phyloP scores from a whole-genome alignment of 2,888 invertebrate species.

The Pristionchus arcanus region DNA sequence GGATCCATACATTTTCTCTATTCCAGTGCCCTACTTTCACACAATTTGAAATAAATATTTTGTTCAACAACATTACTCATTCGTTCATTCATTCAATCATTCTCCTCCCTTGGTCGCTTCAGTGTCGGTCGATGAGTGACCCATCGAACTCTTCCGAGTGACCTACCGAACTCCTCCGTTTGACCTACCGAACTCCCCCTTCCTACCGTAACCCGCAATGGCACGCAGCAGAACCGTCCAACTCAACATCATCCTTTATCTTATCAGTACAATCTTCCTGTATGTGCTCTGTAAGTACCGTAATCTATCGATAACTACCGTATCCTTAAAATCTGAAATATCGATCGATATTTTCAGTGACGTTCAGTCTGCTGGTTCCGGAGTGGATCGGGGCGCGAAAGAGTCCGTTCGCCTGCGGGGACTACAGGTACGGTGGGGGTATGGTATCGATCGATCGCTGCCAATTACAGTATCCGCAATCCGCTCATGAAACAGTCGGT shows the following conservation, averaged over 20 bases:
- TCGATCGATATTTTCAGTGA: neutral
- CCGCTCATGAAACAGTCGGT: conserved; percentile 23
- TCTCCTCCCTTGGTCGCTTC: neutral
- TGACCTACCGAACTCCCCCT: neutral
- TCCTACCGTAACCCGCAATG: neutral
- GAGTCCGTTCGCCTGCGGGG: conserved; percentile 22
- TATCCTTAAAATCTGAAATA: neutral
- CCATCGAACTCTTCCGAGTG: neutral
- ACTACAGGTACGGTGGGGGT: neutral
- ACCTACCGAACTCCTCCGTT: neutral
- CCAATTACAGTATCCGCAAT: conserved; percentile 28
- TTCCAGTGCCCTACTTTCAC: neutral
- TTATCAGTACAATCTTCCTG: neutral
- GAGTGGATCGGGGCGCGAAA: neutral
- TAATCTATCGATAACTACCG: neutral
- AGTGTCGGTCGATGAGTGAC: neutral
- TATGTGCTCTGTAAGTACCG: conserved; percentile 24
- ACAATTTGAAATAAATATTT: neutral
- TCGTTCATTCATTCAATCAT: neutral
- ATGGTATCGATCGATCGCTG: neutral
- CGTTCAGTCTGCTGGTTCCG: neutral
- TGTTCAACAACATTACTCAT: neutral
- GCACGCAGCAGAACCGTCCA: neutral
- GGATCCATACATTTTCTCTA: neutral
- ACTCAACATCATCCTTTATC: conserved; percentile 15